A percentile compares a stretch with the other conserved stretches of the same genome.
Conservation (phyloP, 2,113 vertebrate genomes). For the Nothocercus julius region DNA sequence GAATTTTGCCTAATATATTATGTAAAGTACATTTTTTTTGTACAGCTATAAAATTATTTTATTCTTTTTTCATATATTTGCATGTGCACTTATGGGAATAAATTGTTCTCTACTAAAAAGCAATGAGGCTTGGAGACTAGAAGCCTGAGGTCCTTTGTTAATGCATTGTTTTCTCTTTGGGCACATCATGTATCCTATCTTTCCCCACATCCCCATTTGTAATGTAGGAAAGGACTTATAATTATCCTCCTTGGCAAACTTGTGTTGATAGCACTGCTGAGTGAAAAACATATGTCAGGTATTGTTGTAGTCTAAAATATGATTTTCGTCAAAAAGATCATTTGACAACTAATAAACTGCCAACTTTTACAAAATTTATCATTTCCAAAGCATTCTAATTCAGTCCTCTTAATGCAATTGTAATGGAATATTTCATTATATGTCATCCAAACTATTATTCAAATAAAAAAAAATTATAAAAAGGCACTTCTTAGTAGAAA, state of each 20-base stretch:
- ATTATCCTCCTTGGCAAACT: background rate
- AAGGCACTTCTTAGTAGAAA: background rate
- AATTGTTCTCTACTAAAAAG: background rate
- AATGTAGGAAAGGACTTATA: background rate
- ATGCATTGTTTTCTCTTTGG: background rate
- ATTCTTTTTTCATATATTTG: background rate
- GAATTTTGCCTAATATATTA: background rate
- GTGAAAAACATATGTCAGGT: background rate
- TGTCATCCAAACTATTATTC: background rate
- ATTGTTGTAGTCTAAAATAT: background rate
- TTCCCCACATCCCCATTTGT: background rate
- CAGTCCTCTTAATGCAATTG: background rate
- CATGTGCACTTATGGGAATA: background rate
- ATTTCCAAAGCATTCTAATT: background rate
- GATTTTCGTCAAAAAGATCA: background rate
- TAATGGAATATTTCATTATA: background rate
- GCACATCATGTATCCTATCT: background rate
- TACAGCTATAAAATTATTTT: background rate
- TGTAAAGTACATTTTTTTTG: background rate
- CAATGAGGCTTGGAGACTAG: background rate
- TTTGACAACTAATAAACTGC: background rate
- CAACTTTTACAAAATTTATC: background rate
- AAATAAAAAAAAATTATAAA: background rate
- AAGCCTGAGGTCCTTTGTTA: background rate
- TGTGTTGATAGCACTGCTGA: background rate